Base-by-base conservation (phyloP, 2,113 vertebrate genomes). In the Hymenochirus boettgeri region DNA sequence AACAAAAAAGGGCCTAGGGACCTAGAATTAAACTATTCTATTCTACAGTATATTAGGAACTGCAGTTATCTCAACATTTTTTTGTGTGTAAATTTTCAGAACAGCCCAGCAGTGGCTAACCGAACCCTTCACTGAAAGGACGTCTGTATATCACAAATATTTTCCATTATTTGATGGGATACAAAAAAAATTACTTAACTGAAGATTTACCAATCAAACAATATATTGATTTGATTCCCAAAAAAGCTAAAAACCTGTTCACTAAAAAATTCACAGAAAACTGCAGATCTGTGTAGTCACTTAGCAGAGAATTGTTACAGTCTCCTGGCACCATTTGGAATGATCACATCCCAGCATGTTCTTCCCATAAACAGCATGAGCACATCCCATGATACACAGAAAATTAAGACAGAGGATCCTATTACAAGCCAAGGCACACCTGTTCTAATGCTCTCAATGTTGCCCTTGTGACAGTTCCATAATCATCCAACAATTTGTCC, bases 321-420 rank as follows among this genome's bases (percentile, higher is more conserved):
- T 52, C 65, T 53, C 48, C 53, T 21, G 47, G 65, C 31, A 60
- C 46, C 65, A 69, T 54, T 69, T 59, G 56, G 56, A 42, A 55
- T 59, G 47, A 67, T 67, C 65, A 69, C 48, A 69, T 69, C 65
- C 56, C 65, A 69, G 65, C 65, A 45, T 60, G 65, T 23, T 59
- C 50, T 35, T 37, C 64, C 57, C 15, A 60, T 69, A 69, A 69
- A 69, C 65, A 69, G 47, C 57, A 24, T 39, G 65, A 53, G 13
- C 24, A 24, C 65, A 53, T 69, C 56, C 65, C 48, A 60, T 26
- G 45, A 58, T 25, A 33, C 23, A 19, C 23, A 59, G 47, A 24
- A 33, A 69, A 69, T 60, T 55, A 67, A 59, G 65, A 69, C 57
- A 60, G 48, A 69, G 48, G 46, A 69, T 60, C 35, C 35, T 53